phyloP scores from a whole-genome alignment of 1,140 invertebrate species.

The Aphis gossypii region DNA sequence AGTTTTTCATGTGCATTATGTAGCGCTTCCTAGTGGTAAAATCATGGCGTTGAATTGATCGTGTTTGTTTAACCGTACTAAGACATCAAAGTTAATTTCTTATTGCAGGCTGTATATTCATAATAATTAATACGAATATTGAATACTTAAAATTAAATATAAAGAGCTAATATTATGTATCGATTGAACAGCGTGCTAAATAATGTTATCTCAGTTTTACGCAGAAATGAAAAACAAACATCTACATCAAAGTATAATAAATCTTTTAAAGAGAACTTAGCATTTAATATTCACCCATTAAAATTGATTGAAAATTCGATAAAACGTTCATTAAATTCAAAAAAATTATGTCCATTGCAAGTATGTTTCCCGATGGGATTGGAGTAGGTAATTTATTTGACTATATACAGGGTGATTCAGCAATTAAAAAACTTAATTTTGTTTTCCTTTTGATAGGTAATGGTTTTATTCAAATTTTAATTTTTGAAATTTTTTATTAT shows the following conservation, averaged over 20 bases:
- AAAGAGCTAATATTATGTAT: not conserved
- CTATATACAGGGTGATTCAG: not conserved
- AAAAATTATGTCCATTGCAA: not conserved
- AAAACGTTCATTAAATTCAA: not conserved
- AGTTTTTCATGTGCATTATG: not conserved
- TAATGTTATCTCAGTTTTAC: not conserved
- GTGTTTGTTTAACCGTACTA: not conserved
- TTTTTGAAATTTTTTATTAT: not conserved
- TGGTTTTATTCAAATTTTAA: not conserved
- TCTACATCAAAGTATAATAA: conserved; percentile 1
- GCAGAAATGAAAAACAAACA: not conserved
- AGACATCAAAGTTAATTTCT: not conserved
- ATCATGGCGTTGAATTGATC: not conserved
- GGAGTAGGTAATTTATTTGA: not conserved
- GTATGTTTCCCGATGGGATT: not conserved
- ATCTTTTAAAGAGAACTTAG: not conserved
- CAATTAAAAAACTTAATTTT: not conserved
- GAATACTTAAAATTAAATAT: not conserved
- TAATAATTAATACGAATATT: not conserved
- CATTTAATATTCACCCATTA: not conserved
- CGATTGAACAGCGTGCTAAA: not conserved
- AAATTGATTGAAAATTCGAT: not conserved
- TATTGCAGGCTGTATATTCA: not conserved
- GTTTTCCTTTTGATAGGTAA: not conserved
- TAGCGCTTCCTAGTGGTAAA: conserved; percentile 45